Base-by-base conservation (phyloP, 2,888 invertebrate genomes). In the Lissonota sp. region DNA sequence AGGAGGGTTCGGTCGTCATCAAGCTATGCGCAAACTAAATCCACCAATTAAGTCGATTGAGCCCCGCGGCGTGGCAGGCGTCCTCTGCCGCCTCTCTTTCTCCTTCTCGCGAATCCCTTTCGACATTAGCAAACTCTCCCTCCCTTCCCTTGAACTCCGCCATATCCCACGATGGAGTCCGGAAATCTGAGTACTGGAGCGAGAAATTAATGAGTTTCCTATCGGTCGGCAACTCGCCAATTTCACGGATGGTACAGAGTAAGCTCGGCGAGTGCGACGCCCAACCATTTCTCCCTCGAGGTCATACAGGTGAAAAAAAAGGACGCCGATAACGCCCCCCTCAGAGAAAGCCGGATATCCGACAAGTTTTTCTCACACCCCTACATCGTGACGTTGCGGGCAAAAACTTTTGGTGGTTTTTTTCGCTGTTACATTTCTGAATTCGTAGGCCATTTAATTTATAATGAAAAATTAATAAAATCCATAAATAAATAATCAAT, bases 131-230 rank as follows among this genome's bases (percentile, higher is more conserved):
- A 62, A 14, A 26, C 49, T 37, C 49, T 37, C 40, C 55, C 7
- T 64, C 10, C 0, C 12, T 39, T 39, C 46, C 57, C 26, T 66
- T n/a, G 10, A 2, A 40, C 51, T 14, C 64, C 40, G 60, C 49
- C 69, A 63, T 26, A 26, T 67, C 44, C 64, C 55, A 74, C 76
- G 75, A 79, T 83, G 73, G 70, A 79, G 63, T 82, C 79, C 80
- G 79, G 85, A 84, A 86, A 83, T 84, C 82, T 79, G 82, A 82
- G 81, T 85, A 76, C 80, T 82, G 77, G 80, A 82, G 82, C 84
- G 83, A 86, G 83, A 85, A 86, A 86, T 86, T 86, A 86, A 86
- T 85, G 86, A 86, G 84, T 84, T 86, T 86, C 79, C 84, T 71
- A 80, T 81, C 75, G 73, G 73, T 74, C 82, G 82, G 75, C 82